Conservation (phyloP, 1,140 invertebrate genomes). For the Drosophila sturtevanti region DNA sequence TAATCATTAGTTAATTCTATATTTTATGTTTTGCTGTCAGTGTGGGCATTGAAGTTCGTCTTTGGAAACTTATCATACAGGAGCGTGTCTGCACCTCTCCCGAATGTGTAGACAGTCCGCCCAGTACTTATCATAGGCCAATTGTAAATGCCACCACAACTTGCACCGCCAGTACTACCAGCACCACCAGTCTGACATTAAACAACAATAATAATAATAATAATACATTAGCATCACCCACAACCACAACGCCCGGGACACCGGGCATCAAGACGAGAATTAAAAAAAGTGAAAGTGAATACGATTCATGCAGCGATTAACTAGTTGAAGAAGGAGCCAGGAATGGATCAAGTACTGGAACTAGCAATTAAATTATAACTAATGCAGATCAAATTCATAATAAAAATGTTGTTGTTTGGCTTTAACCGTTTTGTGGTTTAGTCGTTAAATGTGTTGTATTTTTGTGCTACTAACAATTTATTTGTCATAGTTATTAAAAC, state of each 20-base stretch:
- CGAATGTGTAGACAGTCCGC: conserved; percentile 56
- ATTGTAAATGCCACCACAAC: conserved; percentile 25
- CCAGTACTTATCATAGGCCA: conserved; percentile 50
- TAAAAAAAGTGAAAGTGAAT: conserved; percentile 78
- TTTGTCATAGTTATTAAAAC: conserved; percentile 18
- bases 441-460: conserved; percentile 62
- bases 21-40: conserved; percentile 45
- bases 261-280: conserved; percentile 52
- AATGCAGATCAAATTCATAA: conserved; percentile 24
- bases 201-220: conserved; percentile 50
- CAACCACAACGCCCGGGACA: conserved; percentile 49
- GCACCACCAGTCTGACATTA: conserved; percentile 21
- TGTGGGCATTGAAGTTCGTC: conserved; percentile 75
- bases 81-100: conserved; percentile 62
- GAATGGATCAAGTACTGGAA: neutral
- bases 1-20: neutral
- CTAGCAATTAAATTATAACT: conserved; percentile 2
- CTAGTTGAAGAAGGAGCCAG: neutral
- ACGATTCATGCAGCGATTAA: conserved; percentile 81
- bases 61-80: conserved; percentile 79
- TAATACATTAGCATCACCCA: conserved; percentile 50
- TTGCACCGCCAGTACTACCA: conserved; percentile 10
- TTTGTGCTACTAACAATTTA: conserved; percentile 43
- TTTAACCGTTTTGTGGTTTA: conserved; percentile 44
- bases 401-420: conserved; percentile 50